Percentiles rank a stretch among this genome's conserved stretches.
phyloP scores from a whole-genome alignment of 2,113 vertebrate species.

The Oryzias celebensis region DNA sequence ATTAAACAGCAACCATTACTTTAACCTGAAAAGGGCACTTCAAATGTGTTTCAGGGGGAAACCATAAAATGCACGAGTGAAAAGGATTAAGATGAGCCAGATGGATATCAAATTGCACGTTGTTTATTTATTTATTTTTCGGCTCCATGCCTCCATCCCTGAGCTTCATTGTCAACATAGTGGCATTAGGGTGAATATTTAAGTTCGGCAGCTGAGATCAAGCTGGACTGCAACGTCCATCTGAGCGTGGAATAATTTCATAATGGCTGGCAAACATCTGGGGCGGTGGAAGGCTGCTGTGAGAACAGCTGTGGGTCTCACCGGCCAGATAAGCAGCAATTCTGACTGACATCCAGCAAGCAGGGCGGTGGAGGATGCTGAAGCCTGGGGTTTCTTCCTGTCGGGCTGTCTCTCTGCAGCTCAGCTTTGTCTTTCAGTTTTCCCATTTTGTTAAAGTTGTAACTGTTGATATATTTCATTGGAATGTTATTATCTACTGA shows the following conservation, averaged over 20 bases:
- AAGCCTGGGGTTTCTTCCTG: constrained; percentile 37
- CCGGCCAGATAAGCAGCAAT: constrained; percentile 42
- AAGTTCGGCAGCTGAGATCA: constrained; percentile 62
- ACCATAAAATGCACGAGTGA: constrained; percentile 57
- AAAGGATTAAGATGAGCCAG: constrained; percentile 70
- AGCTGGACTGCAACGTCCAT: constrained; percentile 63
- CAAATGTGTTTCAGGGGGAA: constrained; percentile 37
- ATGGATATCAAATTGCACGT: constrained; percentile 68
- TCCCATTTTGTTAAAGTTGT: neutral
- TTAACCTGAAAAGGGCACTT: constrained; percentile 48
- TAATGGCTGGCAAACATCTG: constrained; percentile 78
- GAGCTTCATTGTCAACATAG: constrained; percentile 66
- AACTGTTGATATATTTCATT: too few species aligned
- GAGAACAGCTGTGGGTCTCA: constrained; percentile 64
- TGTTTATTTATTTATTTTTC: constrained; percentile 37
- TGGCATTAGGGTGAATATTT: constrained; percentile 69
- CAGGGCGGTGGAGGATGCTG: constrained; percentile 36
- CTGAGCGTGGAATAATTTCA: constrained; percentile 73
- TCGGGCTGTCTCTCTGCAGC: constrained; percentile 4
- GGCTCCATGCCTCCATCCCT: constrained; percentile 51
- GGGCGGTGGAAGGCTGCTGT: constrained; percentile 46
- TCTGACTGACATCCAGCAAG: constrained; percentile 46
- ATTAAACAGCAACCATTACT: constrained; percentile 24
- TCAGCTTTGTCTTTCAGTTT: constrained; percentile 8
- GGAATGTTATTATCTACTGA: too few species aligned